Percentiles rank a stretch among this genome's conserved stretches.
Evolutionary conservation across 2,797 vertebrate genomes (phyloP).

Genomic region (Pseudomugil gertrudae): DNA sequence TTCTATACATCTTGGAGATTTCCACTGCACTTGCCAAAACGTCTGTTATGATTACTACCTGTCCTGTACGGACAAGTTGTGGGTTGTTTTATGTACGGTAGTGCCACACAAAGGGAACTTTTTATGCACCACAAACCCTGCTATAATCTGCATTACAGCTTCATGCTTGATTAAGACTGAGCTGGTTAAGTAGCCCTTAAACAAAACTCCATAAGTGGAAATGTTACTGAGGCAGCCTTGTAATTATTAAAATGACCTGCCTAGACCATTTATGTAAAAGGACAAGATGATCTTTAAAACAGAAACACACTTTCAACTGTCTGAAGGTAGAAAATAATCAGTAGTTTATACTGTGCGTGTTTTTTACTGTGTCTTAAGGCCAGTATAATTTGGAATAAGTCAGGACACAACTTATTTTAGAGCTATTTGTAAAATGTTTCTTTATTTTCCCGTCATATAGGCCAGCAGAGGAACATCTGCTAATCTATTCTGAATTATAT

Average conservation of each 20-base stretch:
- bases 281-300: no score
- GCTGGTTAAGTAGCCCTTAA: background rate
- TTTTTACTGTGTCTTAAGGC: no score
- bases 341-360: background rate
- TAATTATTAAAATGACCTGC: background rate
- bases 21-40: background rate
- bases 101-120: background rate
- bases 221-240: background rate
- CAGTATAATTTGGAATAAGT: background rate
- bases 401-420: slow-evolving; percentile 14
- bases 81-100: background rate
- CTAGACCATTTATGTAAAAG: no score
- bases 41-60: background rate
- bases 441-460: slow-evolving; percentile 20
- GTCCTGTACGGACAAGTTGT: background rate
- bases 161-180: background rate
- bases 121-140: background rate
- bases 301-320: background rate
- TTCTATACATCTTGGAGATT: background rate
- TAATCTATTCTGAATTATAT: slow-evolving; percentile 45
- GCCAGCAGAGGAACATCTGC: slow-evolving; percentile 9
- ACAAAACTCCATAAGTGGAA: background rate
- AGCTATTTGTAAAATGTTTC: slow-evolving; percentile 20
- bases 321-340: background rate
- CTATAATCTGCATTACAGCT: background rate